Percentiles rank a stretch among this genome's conserved stretches.
These are phyloP conservation scores for Phyllotreta cruciferae DNA, from an alignment of 2,888 invertebrate species.

Conservation along the genomic window DNA sequence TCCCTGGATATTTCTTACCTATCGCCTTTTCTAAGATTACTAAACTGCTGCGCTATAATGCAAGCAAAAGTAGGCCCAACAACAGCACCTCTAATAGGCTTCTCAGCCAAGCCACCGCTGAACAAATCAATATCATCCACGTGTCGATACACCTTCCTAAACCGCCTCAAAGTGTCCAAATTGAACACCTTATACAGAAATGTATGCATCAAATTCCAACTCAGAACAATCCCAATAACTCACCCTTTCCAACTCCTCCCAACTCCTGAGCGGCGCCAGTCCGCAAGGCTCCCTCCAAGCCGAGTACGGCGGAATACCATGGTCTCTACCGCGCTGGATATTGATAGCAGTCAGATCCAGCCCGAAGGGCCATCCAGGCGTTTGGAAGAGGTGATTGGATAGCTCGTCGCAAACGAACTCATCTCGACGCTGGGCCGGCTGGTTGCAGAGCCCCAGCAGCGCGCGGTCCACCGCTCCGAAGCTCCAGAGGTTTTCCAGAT, in stretches of 20 bases:
- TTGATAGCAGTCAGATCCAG: constrained; percentile 89
- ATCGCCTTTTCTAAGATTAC: constrained; percentile 78
- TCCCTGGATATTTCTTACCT: constrained; percentile 38
- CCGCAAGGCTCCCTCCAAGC: constrained; percentile 83
- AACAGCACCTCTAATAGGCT: constrained; percentile 78
- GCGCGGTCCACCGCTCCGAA: constrained; percentile 82
- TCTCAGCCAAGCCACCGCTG: constrained; percentile 82
- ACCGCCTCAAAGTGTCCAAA: constrained; percentile 67
- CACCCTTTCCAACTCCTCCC: constrained; percentile 74
- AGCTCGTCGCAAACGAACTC: constrained; percentile 82
- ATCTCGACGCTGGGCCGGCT: constrained; percentile 79
- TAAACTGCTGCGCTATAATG: constrained; percentile 86
- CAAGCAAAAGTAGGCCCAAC: constrained; percentile 90
- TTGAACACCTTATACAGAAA: constrained; percentile 58
- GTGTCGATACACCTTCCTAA: constrained; percentile 65
- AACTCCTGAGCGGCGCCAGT: constrained; percentile 68
- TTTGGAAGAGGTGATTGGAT: constrained; percentile 85
- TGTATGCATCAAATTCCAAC: background rate
- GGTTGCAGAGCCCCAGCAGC: constrained; percentile 77
- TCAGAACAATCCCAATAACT: constrained; percentile 45
- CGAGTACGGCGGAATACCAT: constrained; percentile 82
- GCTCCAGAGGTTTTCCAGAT: constrained; percentile 74
- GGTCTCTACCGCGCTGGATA: constrained; percentile 86
- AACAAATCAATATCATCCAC: constrained; percentile 87
- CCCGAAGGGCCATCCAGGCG: constrained; percentile 73